phyloP scores from a whole-genome alignment of 2,797 vertebrate genomes.

The Xiphophorus birchmanni region DNA sequence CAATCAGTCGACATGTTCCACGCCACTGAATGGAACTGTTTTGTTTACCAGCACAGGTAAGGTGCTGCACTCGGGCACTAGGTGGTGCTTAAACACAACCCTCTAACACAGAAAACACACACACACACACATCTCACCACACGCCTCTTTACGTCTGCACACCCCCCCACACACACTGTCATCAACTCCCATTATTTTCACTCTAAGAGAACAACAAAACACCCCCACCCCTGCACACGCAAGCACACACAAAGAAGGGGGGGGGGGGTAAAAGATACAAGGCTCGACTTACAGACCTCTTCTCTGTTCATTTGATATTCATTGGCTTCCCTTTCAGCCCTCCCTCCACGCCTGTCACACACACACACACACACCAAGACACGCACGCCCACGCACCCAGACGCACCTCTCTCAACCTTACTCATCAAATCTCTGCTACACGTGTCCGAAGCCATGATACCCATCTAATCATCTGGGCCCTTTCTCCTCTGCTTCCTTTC shows the following conservation, averaged over 20 bases:
- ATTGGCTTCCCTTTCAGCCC: slow-evolving; percentile 62
- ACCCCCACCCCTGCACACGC: slow-evolving; percentile 38
- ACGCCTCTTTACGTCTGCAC: slow-evolving; percentile 31
- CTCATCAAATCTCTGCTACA: slow-evolving; percentile 71
- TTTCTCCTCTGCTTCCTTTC: slow-evolving; percentile 54
- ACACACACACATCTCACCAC: slow-evolving; percentile 29
- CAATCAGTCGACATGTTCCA: not conserved
- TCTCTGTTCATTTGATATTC: slow-evolving; percentile 73
- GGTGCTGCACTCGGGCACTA: slow-evolving; percentile 80
- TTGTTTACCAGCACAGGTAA: slow-evolving; percentile 62
- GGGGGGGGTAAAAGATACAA: slow-evolving; percentile 31
- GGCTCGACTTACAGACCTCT: slow-evolving; percentile 66
- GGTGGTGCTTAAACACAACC: slow-evolving; percentile 95
- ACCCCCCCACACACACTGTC: slow-evolving; percentile 34
- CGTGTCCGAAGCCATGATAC: slow-evolving; percentile 67
- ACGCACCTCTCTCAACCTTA: slow-evolving; percentile 40
- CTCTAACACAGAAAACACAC: slow-evolving; percentile 49
- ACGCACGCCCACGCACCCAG: slow-evolving; percentile 10
- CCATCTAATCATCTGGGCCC: slow-evolving; percentile 64
- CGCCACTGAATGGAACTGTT: slow-evolving; percentile 10
- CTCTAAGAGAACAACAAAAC: slow-evolving; percentile 62
- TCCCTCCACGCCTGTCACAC: slow-evolving; percentile 30
- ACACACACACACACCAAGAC: slow-evolving; percentile 15
- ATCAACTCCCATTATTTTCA: slow-evolving; percentile 63
- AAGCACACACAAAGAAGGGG: slow-evolving; percentile 9